These are phyloP conservation scores for Pycnonotus jocosus DNA, from an alignment of 2,113 vertebrate genomes.

Conservation along the genomic window DNA sequence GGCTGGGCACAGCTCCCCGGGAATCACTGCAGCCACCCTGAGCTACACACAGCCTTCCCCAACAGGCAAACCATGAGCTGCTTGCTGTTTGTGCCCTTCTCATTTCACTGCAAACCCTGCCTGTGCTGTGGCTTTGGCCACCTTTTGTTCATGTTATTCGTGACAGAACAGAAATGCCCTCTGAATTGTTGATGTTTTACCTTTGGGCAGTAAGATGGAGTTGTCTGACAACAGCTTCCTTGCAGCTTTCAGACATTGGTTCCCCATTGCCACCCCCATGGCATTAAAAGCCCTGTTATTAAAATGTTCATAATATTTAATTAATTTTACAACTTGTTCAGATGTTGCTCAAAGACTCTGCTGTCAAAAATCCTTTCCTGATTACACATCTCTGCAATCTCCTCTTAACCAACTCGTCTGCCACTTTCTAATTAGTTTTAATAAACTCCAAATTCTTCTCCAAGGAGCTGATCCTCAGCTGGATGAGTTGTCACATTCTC, in stretches of 20 bases:
- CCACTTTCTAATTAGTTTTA: not conserved
- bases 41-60: not conserved
- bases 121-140: not conserved
- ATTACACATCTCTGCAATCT: not conserved
- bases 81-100: not conserved
- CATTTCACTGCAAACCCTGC: not conserved
- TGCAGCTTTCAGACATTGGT: not conserved
- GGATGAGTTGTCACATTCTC: not conserved
- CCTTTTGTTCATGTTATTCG: not conserved
- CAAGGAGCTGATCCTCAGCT: not conserved
- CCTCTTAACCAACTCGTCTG: not conserved
- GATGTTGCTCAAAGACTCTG: not conserved
- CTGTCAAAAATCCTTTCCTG: not conserved
- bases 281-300: not conserved
- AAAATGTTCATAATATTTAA: not conserved
- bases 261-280: not conserved
- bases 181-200: not conserved
- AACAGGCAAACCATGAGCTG: not conserved
- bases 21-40: not conserved
- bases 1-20: not conserved
- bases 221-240: not conserved
- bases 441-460: not conserved
- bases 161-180: not conserved
- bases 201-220: not conserved
- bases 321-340: not conserved